phyloP scores from a whole-genome alignment of 2,797 vertebrate genomes.

The Esox masquinongy region DNA sequence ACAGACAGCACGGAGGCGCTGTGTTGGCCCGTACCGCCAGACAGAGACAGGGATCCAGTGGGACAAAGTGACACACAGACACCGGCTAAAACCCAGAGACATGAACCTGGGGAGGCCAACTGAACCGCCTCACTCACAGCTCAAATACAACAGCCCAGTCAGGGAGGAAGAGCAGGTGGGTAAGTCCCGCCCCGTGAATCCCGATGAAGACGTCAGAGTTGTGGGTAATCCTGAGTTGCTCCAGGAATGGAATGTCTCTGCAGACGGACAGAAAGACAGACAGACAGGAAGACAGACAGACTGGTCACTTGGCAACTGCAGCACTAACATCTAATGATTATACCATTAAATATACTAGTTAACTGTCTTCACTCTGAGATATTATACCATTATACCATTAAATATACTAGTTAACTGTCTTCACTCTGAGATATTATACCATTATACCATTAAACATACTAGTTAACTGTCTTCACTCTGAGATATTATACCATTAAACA shows the following conservation, averaged over 20 bases:
- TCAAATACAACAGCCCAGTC: constrained; percentile 98
- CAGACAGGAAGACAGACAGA: constrained; percentile 13
- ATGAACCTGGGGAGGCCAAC: constrained; percentile 7
- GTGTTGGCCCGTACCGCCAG: neutral
- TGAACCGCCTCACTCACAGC: constrained; percentile 80
- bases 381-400: neutral
- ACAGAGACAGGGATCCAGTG: neutral
- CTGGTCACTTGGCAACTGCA: neutral
- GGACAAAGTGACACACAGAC: constrained; percentile 21
- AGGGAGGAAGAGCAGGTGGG: constrained; percentile 94
- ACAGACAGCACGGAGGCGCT: neutral
- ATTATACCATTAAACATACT: neutral
- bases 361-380: neutral
- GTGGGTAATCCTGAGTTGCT: constrained; percentile 89
- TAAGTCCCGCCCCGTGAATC: constrained; percentile 96
- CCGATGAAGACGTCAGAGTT: constrained; percentile 98
- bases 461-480: too few species aligned
- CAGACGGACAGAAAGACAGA: constrained; percentile 14
- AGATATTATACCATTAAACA: too few species aligned
- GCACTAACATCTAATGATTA: neutral
- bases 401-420: neutral
- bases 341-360: neutral
- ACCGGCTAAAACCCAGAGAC: neutral
- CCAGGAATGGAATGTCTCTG: constrained; percentile 89
- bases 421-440: neutral